These are phyloP conservation scores for Propithecus perrieri DNA, from an alignment of 2,797 vertebrate genomes.

Conservation along the genomic window DNA sequence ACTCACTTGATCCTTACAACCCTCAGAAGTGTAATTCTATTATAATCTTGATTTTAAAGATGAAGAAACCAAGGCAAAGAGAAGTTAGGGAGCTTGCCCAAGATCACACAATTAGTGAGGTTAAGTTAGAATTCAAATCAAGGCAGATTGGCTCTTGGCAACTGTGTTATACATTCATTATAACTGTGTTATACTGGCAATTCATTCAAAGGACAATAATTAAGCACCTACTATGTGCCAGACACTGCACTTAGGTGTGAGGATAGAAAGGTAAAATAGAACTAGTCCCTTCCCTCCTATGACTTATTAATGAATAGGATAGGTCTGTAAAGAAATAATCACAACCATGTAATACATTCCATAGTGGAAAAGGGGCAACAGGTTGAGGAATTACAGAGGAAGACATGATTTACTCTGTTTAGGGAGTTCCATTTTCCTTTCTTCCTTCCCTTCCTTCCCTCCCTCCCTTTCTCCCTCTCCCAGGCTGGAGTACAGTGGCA, in stretches of 20 bases:
- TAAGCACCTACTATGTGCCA: not conserved
- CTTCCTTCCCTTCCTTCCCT: no score
- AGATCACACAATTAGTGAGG: not conserved
- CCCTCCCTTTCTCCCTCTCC: no score
- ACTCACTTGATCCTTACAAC: not conserved
- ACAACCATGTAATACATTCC: not conserved
- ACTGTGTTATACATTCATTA: not conserved
- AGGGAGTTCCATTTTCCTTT: not conserved
- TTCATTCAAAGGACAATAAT: not conserved
- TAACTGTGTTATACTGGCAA: not conserved
- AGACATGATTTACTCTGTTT: not conserved
- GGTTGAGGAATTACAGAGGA: not conserved
- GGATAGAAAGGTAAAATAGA: constrained; percentile 6
- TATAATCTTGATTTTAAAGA: not conserved
- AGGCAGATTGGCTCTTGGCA: not conserved
- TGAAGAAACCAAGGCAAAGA: constrained; percentile 5
- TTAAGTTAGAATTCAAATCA: constrained; percentile 14
- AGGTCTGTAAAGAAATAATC: not conserved
- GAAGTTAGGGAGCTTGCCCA: not conserved
- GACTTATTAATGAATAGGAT: not conserved
- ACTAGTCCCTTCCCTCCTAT: not conserved
- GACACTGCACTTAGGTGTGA: not conserved
- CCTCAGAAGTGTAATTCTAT: not conserved
- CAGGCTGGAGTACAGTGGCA: not conserved
- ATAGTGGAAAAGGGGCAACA: not conserved